phyloP scores from a whole-genome alignment of 1,140 invertebrate species.

The Aphis craccivora region DNA sequence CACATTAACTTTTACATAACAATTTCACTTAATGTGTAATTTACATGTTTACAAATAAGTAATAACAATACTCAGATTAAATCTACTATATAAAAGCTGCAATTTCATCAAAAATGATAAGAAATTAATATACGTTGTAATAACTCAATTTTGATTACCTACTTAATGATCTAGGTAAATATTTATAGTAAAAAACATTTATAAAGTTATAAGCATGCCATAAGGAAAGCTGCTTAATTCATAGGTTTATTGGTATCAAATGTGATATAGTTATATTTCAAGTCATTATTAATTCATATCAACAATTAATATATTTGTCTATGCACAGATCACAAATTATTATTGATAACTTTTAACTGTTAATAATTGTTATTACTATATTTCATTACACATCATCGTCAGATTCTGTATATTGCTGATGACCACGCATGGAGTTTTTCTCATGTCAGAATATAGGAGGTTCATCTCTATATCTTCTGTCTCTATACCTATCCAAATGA shows the following conservation, averaged over 20 bases:
- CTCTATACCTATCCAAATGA: constrained; percentile 65
- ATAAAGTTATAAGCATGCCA: constrained; percentile 7
- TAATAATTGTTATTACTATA: neutral
- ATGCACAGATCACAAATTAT: constrained; percentile 23
- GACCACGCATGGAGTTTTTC: neutral
- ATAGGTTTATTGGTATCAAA: constrained; percentile 15
- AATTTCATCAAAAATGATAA: neutral
- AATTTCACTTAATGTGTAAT: neutral
- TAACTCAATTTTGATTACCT: constrained; percentile 42
- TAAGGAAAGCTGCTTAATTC: constrained; percentile 3
- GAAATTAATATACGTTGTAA: constrained; percentile 13
- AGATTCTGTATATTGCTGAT: constrained; percentile 30
- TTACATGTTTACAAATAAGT: constrained; percentile 22
- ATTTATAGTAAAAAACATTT: neutral
- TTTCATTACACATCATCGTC: constrained; percentile 30
- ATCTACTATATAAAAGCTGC: constrained; percentile 29
- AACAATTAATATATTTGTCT: neutral
- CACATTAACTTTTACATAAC: constrained; percentile 26
- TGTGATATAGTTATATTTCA: neutral
- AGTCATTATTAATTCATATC: neutral
- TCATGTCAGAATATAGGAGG: constrained; percentile 51
- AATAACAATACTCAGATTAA: constrained; percentile 4
- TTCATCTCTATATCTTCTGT: constrained; percentile 66
- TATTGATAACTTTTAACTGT: constrained; percentile 12
- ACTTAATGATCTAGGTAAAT: constrained; percentile 35